These are phyloP conservation scores for Huso huso DNA, from an alignment of 2,797 vertebrate genomes.

Conservation along the genomic window DNA sequence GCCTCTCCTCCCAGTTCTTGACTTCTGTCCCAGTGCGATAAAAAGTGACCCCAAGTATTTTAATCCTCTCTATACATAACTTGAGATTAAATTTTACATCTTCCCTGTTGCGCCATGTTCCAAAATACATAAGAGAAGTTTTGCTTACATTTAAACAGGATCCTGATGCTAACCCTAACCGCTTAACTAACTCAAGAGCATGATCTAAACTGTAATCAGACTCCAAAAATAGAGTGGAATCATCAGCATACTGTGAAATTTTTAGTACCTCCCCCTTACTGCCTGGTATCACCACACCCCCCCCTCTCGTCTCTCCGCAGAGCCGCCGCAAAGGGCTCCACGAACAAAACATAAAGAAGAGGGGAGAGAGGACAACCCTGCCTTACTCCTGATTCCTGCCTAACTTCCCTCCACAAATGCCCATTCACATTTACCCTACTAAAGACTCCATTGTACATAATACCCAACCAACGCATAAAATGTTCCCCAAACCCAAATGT, in stretches of 20 bases:
- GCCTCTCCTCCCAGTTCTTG: background rate
- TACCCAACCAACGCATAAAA: background rate
- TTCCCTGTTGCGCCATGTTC: background rate
- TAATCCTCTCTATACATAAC: background rate
- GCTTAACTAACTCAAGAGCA: background rate
- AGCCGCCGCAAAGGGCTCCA: background rate
- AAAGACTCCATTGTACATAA: background rate
- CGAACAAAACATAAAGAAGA: background rate
- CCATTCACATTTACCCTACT: background rate
- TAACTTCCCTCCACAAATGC: background rate
- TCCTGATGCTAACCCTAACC: background rate
- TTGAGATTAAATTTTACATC: background rate
- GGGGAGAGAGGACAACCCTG: background rate
- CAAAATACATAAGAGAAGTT: background rate
- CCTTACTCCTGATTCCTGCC: background rate
- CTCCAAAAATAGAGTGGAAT: background rate
- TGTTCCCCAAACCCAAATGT: background rate
- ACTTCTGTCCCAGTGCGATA: no score
- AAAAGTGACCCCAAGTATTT: background rate
- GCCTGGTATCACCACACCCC: background rate
- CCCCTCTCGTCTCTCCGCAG: background rate
- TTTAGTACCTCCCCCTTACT: background rate
- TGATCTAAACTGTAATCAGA: background rate
- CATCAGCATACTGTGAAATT: background rate
- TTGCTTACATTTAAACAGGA: background rate